A percentile compares a stretch with the other conserved stretches of the same genome.
phyloP scores from a whole-genome alignment of 2,797 vertebrate genomes.

The Channa striata region DNA sequence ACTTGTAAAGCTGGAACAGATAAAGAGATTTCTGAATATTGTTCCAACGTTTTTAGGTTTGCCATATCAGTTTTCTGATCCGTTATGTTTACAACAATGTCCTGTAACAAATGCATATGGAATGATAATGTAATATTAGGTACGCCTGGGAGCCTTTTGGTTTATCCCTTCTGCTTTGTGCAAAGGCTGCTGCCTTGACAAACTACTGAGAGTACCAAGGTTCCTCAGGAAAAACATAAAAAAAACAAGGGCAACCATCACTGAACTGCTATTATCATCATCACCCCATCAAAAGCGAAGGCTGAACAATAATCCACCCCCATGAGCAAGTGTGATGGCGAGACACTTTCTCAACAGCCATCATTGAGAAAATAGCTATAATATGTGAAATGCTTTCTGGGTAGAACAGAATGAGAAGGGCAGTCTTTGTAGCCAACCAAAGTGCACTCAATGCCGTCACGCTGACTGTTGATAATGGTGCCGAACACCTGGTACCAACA shows the following conservation, averaged over 20 bases:
- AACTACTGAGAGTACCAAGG: constrained; percentile 1
- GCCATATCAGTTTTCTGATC: too few relatives aligned
- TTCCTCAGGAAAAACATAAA: constrained; percentile 27
- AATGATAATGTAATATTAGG: too few relatives aligned
- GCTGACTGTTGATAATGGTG: constrained; percentile 39
- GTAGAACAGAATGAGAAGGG: constrained; percentile 29
- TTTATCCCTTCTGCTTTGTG: not conserved
- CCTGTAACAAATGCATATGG: not conserved
- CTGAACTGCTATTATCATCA: constrained; percentile 32
- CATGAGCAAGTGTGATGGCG: constrained; percentile 30
- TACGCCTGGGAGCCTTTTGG: not conserved
- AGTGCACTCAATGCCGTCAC: constrained; percentile 44
- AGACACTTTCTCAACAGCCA: constrained; percentile 57
- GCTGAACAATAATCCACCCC: constrained; percentile 42
- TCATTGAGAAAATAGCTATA: constrained; percentile 59
- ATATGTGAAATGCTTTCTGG: constrained; percentile 50
- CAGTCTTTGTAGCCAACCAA: constrained; percentile 14
- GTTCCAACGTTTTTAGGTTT: too few relatives aligned
- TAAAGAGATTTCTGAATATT: too few relatives aligned
- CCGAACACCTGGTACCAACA: constrained; percentile 7
- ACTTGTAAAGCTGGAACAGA: too few relatives aligned
- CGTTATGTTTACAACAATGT: too few relatives aligned
- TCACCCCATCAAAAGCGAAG: constrained; percentile 40
- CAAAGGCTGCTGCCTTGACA: constrained; percentile 3
- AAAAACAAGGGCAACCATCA: constrained; percentile 32